phyloP scores from a whole-genome alignment of 1,140 invertebrate species.

The Caenorhabditis briggsae region DNA sequence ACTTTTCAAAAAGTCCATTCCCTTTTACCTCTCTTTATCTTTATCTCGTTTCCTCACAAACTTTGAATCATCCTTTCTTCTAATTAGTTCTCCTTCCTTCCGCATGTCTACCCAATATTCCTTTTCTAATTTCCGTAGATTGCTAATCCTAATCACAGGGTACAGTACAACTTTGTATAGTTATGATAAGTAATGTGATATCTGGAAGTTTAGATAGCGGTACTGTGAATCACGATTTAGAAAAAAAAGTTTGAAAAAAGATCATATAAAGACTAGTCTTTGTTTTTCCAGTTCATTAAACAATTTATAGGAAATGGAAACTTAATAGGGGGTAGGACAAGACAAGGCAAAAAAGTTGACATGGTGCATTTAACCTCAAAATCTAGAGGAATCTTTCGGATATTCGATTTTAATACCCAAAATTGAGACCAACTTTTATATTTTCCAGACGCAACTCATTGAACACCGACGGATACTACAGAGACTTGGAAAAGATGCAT shows the following conservation, averaged over 20 bases:
- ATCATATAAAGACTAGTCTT: no score
- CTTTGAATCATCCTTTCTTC: not conserved
- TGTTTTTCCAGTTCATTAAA: no score
- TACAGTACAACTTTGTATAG: no score
- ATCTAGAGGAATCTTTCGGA: not conserved
- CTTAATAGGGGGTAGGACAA: not conserved
- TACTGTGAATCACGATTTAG: no score
- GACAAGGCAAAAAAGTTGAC: not conserved
- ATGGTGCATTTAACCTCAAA: conserved; percentile 11
- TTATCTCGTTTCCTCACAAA: no score
- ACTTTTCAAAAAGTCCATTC: no score
- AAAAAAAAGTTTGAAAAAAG: no score
- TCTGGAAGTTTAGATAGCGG: no score
- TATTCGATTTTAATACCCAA: not conserved
- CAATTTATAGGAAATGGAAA: no score
- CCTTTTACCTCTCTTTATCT: no score
- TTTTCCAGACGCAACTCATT: conserved; percentile 58
- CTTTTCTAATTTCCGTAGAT: not conserved
- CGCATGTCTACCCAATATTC: conserved; percentile 14
- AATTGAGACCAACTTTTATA: not conserved
- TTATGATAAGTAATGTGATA: no score
- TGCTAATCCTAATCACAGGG: not conserved
- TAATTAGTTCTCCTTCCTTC: conserved; percentile 4
- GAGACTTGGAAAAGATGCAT: conserved; percentile 48
- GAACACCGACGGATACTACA: conserved; percentile 33